Evolutionary conservation across 2,113 vertebrate genomes (phyloP).

Genomic region (Lepus americanus): DNA sequence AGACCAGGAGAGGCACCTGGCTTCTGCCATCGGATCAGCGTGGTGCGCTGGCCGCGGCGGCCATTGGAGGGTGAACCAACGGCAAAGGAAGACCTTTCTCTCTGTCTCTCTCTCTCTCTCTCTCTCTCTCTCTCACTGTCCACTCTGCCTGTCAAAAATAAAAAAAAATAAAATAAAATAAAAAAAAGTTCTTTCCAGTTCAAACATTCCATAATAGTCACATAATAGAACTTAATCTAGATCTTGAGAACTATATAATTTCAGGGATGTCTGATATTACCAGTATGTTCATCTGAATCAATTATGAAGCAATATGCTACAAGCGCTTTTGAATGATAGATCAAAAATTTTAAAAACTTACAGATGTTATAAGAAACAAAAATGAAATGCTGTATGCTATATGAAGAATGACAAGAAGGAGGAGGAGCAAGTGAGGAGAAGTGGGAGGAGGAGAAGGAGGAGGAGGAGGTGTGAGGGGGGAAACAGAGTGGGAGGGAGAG

Average conservation of each 20-base stretch:
- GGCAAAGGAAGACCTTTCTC: too few species aligned
- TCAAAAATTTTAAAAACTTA: not conserved
- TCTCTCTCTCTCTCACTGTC: too few species aligned
- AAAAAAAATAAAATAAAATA: too few species aligned
- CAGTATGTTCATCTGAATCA: conserved; percentile 5
- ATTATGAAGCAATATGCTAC: not conserved
- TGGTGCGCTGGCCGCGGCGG: too few species aligned
- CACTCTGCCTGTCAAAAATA: too few species aligned
- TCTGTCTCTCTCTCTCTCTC: too few species aligned
- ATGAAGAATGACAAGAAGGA: not conserved
- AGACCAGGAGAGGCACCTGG: too few species aligned
- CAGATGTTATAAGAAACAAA: not conserved
- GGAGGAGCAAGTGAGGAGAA: not conserved
- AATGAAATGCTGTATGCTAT: not conserved
- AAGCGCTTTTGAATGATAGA: not conserved
- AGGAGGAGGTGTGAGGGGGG: not conserved
- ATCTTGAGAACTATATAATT: not conserved
- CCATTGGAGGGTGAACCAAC: too few species aligned
- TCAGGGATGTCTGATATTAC: not conserved
- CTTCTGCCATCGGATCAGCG: too few species aligned
- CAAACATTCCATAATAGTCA: not conserved
- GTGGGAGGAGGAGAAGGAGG: not conserved
- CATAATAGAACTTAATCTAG: not conserved
- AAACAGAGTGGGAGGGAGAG: not conserved
- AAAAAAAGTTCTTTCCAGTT: not conserved